phyloP scores from a whole-genome alignment of 2,797 vertebrate genomes.

The Apodemus agrarius region DNA sequence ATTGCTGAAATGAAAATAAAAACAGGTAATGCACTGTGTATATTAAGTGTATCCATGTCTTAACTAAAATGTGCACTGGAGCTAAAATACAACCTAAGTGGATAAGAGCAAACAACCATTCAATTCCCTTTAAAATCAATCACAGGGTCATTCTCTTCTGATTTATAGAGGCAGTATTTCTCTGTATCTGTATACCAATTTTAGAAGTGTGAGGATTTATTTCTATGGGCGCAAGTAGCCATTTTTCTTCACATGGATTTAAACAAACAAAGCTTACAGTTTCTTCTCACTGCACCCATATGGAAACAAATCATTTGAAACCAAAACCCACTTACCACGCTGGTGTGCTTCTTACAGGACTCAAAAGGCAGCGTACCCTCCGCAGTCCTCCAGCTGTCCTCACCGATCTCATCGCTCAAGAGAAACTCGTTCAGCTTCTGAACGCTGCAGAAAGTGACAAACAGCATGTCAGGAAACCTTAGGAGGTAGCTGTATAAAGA shows the following conservation, averaged over 20 bases:
- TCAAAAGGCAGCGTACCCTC: slow-evolving; percentile 91
- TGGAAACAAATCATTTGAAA: not conserved
- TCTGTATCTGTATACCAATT: not conserved
- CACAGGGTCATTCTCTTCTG: not conserved
- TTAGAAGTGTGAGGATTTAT: not conserved
- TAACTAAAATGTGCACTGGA: not conserved
- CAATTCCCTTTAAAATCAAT: not conserved
- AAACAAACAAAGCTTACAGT: not conserved
- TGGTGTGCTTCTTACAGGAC: slow-evolving; percentile 92
- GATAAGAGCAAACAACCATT: not conserved
- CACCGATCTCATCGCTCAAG: slow-evolving; percentile 97
- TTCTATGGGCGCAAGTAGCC: not conserved
- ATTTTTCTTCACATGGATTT: not conserved
- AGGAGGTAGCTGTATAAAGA: not conserved
- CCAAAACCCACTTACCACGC: slow-evolving; percentile 89
- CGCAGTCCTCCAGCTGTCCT: slow-evolving; percentile 95
- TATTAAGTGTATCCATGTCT: not conserved
- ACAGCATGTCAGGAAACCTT: not conserved
- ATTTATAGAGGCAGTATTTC: not conserved
- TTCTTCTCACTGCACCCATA: not conserved
- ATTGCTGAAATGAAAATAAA: slow-evolving; percentile 5
- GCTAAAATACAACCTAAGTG: slow-evolving; percentile 20
- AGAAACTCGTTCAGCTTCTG: slow-evolving; percentile 98
- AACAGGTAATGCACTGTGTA: not conserved
- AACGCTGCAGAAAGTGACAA: slow-evolving; percentile 88